Evolutionary conservation across 2,888 invertebrate species (phyloP).

Genomic region (Pecten maximus): DNA sequence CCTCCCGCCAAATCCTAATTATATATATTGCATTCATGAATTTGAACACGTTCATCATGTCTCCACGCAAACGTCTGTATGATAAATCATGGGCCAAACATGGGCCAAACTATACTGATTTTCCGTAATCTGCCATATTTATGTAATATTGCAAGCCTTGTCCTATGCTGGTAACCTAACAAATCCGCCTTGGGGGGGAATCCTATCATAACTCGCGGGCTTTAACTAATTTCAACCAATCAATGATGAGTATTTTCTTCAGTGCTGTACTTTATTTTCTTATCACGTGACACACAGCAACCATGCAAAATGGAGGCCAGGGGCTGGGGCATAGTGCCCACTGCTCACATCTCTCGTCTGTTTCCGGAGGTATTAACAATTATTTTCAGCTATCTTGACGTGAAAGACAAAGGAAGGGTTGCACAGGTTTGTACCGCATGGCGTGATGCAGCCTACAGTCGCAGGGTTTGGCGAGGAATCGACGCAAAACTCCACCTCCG

Average conservation of each 20-base stretch:
- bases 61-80: no score
- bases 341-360: constrained; percentile 89
- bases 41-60: no score
- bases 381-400: constrained; percentile 94
- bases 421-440: constrained; percentile 92
- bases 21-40: no score
- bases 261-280: constrained; percentile 36
- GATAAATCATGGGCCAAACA: no score
- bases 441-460: constrained; percentile 95
- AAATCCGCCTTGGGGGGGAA: no score
- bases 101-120: no score
- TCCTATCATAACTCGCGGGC: background rate
- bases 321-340: constrained; percentile 52
- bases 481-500: constrained; percentile 95
- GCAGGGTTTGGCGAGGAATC: constrained; percentile 96
- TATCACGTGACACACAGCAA: constrained; percentile 52
- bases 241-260: constrained; percentile 38
- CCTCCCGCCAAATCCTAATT: no score
- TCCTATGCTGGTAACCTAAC: no score
- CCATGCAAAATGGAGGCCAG: constrained; percentile 65
- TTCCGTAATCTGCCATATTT: no score
- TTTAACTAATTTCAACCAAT: constrained; percentile 39
- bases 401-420: constrained; percentile 93
- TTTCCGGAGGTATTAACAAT: constrained; percentile 96
- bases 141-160: no score